These are phyloP conservation scores for Bucco capensis DNA, from an alignment of 2,113 vertebrate species.

Conservation along the genomic window DNA sequence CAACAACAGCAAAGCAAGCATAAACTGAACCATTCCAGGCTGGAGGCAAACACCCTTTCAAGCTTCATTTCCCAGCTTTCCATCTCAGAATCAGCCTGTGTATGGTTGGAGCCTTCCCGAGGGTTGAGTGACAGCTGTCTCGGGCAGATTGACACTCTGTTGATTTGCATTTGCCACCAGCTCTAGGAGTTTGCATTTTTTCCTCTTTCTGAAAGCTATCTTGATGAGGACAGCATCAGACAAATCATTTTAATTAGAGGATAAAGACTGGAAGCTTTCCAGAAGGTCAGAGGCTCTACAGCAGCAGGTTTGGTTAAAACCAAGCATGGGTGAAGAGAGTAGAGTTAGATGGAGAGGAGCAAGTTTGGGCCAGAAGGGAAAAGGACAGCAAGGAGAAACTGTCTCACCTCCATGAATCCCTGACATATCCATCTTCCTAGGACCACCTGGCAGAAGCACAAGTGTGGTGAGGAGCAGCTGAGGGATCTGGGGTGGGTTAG, in stretches of 20 bases:
- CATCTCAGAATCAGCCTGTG: background rate
- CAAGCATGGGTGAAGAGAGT: background rate
- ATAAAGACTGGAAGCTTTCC: background rate
- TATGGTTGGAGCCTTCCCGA: background rate
- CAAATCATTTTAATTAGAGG: background rate
- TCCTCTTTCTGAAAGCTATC: background rate
- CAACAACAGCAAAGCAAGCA: background rate
- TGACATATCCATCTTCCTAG: accelerated
- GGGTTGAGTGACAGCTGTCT: background rate
- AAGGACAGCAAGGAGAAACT: background rate
- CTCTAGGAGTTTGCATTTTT: background rate
- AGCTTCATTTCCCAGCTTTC: background rate
- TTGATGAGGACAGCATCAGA: background rate
- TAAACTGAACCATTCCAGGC: background rate
- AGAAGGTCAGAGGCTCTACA: background rate
- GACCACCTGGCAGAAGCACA: background rate
- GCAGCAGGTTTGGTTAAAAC: background rate
- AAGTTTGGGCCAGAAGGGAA: background rate
- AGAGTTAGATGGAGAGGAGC: background rate
- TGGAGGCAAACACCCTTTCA: background rate
- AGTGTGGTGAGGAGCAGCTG: background rate
- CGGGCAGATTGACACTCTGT: background rate
- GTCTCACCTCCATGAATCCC: background rate
- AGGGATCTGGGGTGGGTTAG: too few relatives aligned
- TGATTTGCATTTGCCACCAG: background rate